Evolutionary conservation across 1,140 invertebrate species (phyloP), one percentile per base, ranked within the genome.

Genomic region (Diploscapter pachys): DNA sequence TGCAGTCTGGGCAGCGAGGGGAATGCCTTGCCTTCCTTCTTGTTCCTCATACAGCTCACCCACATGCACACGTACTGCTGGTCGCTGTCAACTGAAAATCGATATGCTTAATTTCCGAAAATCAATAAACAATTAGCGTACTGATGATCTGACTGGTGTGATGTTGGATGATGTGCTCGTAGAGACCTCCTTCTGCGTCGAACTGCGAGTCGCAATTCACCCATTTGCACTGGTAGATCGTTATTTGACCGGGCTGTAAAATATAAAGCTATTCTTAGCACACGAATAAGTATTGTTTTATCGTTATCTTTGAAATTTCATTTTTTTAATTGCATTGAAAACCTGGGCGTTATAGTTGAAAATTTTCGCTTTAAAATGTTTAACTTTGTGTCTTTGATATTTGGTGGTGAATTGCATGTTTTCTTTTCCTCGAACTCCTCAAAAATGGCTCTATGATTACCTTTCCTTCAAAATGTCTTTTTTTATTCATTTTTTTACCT

Each of bases 121-220:
- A 61, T 59, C 50, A 8, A 72, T 31, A 48, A 52, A 13, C 3
- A n/a, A 5, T 71, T 31, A 53, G 69, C 61, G 61, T 48, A 72
- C 66, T 67, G 73, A 73, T 74, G 50, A 83, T 78, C 64, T 84
- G 77, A 63, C 75, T 78, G 53, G 83, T 82, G 71, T 84, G 88
- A 81, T 94, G 93, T 2, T 90, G 89, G 68, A 94, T 90, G 80
- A 93, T 91, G 86, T 96, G 94, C 74, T 96, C 94, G 78, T 93
- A 90, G 78, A 93, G 92, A 86, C 96, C 94, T 2, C 89, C 84
- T 66, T 93, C 88, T 79, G 95, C 93, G 84, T 97, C 94, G 85
- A 95, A 96, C 87, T 96, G 93, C 86, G 88, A 93, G 85, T 96
- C 94, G 85, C 94, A 96, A 68, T 90, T 91, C 49, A 93, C 92